These are phyloP conservation scores for Lithodes maja DNA, from an alignment of 2,888 invertebrate genomes.

Conservation along the genomic window DNA sequence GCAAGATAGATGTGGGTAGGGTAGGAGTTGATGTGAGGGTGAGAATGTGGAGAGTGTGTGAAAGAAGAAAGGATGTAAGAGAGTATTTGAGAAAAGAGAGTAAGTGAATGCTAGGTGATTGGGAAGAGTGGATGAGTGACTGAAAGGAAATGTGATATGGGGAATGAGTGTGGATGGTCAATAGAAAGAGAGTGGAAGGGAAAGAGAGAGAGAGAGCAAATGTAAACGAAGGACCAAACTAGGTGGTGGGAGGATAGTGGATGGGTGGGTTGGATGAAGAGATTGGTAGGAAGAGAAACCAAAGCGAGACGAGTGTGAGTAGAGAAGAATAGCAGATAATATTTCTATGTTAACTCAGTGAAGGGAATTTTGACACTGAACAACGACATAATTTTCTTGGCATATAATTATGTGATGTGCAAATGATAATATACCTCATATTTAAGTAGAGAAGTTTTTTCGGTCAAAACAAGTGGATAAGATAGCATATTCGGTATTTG, in stretches of 20 bases:
- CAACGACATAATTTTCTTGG: no score
- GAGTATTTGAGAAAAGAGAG: not conserved
- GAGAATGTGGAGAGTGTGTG: not conserved
- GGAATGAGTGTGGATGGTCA: not conserved
- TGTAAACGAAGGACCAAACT: not conserved
- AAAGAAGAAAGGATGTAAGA: not conserved
- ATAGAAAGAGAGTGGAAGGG: not conserved
- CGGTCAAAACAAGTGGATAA: no score
- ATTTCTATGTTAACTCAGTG: no score
- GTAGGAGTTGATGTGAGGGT: not conserved
- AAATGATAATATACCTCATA: no score
- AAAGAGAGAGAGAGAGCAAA: not conserved
- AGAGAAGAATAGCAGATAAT: not conserved
- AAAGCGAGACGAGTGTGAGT: not conserved
- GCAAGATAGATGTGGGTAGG: not conserved
- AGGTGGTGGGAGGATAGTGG: not conserved
- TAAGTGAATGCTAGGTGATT: not conserved
- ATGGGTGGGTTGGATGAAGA: not conserved
- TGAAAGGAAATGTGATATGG: not conserved
- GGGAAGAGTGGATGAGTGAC: not conserved
- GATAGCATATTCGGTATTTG: no score
- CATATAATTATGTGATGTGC: no score
- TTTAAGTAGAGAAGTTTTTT: no score
- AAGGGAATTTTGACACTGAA: no score
- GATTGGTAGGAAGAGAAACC: not conserved